Percentiles rank a stretch among this genome's conserved stretches.
These are phyloP conservation scores for Pogonophryne albipinna DNA, from an alignment of 2,797 vertebrate species.

Conservation along the genomic window DNA sequence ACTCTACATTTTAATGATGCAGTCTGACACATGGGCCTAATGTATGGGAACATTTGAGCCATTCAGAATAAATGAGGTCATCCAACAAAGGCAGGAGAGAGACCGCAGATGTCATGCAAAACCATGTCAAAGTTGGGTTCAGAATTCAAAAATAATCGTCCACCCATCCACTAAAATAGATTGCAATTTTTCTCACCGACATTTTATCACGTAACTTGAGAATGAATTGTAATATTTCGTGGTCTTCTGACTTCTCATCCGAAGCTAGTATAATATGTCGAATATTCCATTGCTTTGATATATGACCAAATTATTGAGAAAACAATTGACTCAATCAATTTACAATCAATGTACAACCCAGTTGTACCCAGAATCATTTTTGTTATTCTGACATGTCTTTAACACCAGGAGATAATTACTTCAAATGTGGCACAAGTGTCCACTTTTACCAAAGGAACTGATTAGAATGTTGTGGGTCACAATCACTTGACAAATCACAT, in stretches of 20 bases:
- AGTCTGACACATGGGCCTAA: not conserved
- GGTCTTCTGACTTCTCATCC: not conserved
- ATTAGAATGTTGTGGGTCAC: too few relatives aligned
- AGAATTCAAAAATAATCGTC: too few relatives aligned
- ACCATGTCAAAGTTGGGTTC: not conserved
- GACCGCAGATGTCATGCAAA: not conserved
- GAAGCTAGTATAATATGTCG: too few relatives aligned
- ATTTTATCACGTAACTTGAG: not conserved
- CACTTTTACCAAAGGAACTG: too few relatives aligned
- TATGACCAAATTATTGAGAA: not conserved
- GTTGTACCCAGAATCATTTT: not conserved
- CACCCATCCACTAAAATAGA: not conserved
- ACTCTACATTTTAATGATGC: not conserved
- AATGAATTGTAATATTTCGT: not conserved
- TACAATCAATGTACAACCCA: not conserved
- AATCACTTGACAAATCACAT: too few relatives aligned
- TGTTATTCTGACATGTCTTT: too few relatives aligned
- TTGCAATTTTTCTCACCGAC: too few relatives aligned
- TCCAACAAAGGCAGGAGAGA: not conserved
- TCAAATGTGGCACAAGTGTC: too few relatives aligned
- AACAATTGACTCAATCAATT: not conserved
- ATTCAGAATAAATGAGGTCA: slow-evolving; percentile 4
- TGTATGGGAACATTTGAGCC: not conserved
- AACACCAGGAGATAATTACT: too few relatives aligned
- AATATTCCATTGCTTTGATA: not conserved